Evolutionary conservation across 2,888 invertebrate genomes (phyloP).

Genomic region (Prenolepis imparis): DNA sequence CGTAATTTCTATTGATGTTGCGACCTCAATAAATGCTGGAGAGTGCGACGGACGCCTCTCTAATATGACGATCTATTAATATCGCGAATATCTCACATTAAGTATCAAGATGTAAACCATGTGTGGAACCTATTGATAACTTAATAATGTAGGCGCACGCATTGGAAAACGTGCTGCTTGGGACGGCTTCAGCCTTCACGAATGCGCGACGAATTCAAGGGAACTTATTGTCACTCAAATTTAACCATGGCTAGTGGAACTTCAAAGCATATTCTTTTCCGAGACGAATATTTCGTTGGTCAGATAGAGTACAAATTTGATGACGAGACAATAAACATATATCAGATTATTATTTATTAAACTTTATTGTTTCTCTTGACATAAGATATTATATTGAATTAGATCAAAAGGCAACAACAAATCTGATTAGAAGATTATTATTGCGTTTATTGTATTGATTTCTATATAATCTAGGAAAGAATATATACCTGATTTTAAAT

Average conservation of each 20-base stretch:
- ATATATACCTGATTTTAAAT: neutral
- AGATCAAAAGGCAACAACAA: neutral
- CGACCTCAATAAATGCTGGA: conserved; percentile 52
- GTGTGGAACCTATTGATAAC: conserved; percentile 62
- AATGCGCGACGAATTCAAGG: conserved; percentile 7
- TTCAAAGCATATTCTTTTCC: neutral
- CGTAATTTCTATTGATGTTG: conserved; percentile 64
- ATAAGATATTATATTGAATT: neutral
- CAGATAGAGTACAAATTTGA: neutral
- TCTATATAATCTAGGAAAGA: neutral
- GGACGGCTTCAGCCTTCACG: conserved; percentile 3
- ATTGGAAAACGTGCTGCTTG: conserved; percentile 44
- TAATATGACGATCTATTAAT: conserved; percentile 62
- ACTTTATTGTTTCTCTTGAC: neutral
- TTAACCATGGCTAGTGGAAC: neutral
- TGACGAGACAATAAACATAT: neutral
- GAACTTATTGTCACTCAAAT: conserved; percentile 34
- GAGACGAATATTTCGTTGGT: neutral
- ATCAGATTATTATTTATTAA: neutral
- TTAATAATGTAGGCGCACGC: conserved; percentile 62
- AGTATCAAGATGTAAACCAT: conserved; percentile 64
- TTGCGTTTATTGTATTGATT: neutral
- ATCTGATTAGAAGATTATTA: neutral
- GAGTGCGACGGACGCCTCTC: conserved; percentile 30
- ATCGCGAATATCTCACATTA: conserved; percentile 55